Conservation (phyloP, 2,797 vertebrate genomes). For the Hylomyscus alleni region DNA sequence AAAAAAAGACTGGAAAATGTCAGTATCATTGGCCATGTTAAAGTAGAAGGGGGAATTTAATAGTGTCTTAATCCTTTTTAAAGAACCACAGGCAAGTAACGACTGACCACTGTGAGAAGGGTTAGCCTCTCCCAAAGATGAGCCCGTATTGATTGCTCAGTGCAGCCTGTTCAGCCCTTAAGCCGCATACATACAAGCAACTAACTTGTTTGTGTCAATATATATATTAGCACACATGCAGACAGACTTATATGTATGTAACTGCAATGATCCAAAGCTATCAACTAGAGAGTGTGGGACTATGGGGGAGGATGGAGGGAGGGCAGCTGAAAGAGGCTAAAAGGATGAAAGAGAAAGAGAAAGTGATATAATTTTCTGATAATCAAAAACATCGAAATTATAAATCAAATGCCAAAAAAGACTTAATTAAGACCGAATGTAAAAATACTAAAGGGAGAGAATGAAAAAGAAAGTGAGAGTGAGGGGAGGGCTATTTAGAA, state of each 20-base stretch:
- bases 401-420: background rate
- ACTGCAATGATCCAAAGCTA: background rate
- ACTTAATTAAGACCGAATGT: background rate
- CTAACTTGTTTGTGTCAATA: background rate
- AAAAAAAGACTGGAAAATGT: too few relatives aligned
- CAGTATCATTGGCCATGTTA: background rate
- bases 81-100: background rate
- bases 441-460: background rate
- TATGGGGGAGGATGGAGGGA: background rate
- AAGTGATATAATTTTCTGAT: too few relatives aligned
- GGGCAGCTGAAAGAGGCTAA: background rate
- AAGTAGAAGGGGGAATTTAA: too few relatives aligned
- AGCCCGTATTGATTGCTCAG: background rate
- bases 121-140: background rate
- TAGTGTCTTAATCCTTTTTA: too few relatives aligned
- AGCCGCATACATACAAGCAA: background rate
- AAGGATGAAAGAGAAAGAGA: background rate
- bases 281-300: background rate
- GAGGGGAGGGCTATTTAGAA: background rate
- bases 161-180: background rate
- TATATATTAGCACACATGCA: background rate
- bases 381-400: background rate
- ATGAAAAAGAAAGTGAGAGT: background rate
- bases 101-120: fast-evolving
- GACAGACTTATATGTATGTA: background rate